These are phyloP conservation scores for Spilarctia lutea DNA, from an alignment of 2,888 invertebrate genomes.

Conservation along the genomic window DNA sequence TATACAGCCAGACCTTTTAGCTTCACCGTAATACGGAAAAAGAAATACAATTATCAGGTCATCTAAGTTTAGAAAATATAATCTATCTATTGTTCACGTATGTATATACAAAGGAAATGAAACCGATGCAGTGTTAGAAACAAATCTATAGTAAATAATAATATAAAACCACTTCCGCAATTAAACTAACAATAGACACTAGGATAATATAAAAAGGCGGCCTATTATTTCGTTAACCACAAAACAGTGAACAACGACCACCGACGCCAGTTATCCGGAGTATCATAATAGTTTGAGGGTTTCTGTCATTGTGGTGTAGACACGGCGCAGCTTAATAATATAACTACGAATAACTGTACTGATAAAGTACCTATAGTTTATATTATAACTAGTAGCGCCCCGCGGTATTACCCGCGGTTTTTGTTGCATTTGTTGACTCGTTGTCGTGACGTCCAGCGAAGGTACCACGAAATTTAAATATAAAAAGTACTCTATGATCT, in stretches of 20 bases:
- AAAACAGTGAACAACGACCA: conserved; percentile 29
- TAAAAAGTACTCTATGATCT: too few relatives aligned
- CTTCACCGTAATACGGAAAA: too few relatives aligned
- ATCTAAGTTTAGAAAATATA: too few relatives aligned
- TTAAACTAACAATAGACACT: conserved; percentile 45
- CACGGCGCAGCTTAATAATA: conserved; percentile 4
- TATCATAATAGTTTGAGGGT: conserved; percentile 16
- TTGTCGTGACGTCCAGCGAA: too few relatives aligned
- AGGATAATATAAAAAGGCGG: conserved; percentile 47
- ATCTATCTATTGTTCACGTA: background rate
- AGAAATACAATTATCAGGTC: too few relatives aligned
- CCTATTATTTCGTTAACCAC: conserved; percentile 44
- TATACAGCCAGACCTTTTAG: too few relatives aligned
- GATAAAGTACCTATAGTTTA: background rate
- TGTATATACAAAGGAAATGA: conserved; percentile 16
- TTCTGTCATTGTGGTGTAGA: conserved; percentile 14
- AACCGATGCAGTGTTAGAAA: conserved; percentile 13
- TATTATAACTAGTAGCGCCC: background rate
- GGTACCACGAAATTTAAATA: too few relatives aligned
- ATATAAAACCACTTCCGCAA: conserved; percentile 52
- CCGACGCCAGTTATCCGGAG: conserved; percentile 13
- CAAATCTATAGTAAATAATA: conserved; percentile 34
- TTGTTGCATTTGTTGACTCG: too few relatives aligned
- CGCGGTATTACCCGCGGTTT: too few relatives aligned
- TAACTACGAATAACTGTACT: background rate